Conservation (phyloP, 2,113 vertebrate species). For the Rhodinocichla rosea region DNA sequence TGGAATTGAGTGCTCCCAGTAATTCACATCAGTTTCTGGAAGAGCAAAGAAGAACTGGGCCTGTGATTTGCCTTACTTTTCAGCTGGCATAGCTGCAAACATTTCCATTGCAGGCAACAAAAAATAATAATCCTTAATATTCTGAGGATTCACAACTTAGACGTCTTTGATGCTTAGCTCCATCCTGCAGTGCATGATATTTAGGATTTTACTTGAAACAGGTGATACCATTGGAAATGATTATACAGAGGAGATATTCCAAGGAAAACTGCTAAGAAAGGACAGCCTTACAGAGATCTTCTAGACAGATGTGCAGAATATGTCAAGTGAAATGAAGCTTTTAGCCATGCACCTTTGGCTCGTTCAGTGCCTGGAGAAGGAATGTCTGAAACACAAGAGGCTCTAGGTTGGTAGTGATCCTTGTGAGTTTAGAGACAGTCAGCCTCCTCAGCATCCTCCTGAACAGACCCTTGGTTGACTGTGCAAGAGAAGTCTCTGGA, state of each 20-base stretch:
- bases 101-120: background rate
- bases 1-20: background rate
- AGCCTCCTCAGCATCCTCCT: background rate
- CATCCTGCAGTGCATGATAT: background rate
- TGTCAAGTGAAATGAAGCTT: background rate
- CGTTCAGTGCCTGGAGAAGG: background rate
- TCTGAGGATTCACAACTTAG: background rate
- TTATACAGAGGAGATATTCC: background rate
- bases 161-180: background rate
- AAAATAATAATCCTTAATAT: background rate
- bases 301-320: background rate
- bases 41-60: background rate
- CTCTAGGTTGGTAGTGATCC: background rate
- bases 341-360: background rate
- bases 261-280: background rate
- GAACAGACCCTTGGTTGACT: background rate
- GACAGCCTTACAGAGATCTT: background rate
- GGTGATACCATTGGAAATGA: background rate
- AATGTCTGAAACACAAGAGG: background rate
- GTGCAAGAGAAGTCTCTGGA: background rate
- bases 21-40: background rate
- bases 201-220: background rate
- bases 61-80: background rate
- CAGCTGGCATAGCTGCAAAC: background rate
- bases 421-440: background rate